phyloP scores from a whole-genome alignment of 2,888 invertebrate species.

The Aporophyla lueneburgensis region DNA sequence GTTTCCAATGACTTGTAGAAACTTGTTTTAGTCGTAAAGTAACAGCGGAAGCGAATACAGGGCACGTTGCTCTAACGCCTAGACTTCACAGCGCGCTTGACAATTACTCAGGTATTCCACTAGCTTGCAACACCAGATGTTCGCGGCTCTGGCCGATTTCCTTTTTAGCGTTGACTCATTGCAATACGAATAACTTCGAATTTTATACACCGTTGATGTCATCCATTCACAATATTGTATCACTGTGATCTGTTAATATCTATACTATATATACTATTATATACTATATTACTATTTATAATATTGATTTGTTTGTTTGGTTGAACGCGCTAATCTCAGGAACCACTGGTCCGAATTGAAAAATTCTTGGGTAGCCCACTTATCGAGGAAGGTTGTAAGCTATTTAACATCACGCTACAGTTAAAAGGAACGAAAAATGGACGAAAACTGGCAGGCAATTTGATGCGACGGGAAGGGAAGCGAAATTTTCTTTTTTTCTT shows the following conservation, averaged over 20 bases:
- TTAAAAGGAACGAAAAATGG: no score
- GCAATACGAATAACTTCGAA: background rate
- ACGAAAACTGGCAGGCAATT: no score
- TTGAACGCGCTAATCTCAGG: no score
- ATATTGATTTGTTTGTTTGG: no score
- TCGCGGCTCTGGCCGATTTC: slow-evolving; percentile 13
- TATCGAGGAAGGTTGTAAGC: no score
- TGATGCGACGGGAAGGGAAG: no score
- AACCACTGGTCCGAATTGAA: no score
- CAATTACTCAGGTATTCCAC: slow-evolving; percentile 33
- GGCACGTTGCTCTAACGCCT: slow-evolving; percentile 18
- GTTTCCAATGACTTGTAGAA: background rate
- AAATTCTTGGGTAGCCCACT: no score
- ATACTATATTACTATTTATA: no score
- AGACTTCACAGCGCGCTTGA: slow-evolving; percentile 30
- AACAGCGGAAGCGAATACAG: slow-evolving; percentile 33
- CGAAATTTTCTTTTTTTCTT: no score
- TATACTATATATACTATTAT: no score
- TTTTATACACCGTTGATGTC: slow-evolving; percentile 4
- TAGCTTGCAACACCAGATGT: slow-evolving; percentile 31
- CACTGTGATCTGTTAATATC: background rate
- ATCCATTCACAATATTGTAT: slow-evolving; percentile 16
- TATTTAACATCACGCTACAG: no score
- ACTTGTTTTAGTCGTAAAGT: slow-evolving; percentile 13
- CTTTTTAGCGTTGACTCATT: slow-evolving; percentile 20